A percentile compares a stretch with the other conserved stretches of the same genome.
These are phyloP conservation scores for Percopsis omiscomaycus DNA, from an alignment of 2,797 vertebrate species.

Conservation along the genomic window DNA sequence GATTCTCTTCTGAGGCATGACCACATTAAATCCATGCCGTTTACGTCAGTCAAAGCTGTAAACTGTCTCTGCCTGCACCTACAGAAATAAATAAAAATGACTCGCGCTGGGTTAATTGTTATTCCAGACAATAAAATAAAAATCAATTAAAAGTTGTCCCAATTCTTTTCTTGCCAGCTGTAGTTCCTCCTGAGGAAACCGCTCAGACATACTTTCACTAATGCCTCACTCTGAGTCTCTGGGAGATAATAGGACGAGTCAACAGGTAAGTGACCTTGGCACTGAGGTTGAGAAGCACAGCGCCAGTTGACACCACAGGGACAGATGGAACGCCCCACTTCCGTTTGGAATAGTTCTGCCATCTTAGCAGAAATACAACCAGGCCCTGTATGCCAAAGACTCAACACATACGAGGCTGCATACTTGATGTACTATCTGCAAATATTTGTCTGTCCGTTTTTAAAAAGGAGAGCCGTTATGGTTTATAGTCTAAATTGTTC, in stretches of 20 bases:
- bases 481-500: no score
- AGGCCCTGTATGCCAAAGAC: constrained; percentile 18
- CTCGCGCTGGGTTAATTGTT: not conserved
- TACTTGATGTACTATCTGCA: no score
- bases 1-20: not conserved
- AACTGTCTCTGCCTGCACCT: not conserved
- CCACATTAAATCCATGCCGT: not conserved
- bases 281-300: constrained; percentile 14
- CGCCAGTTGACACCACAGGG: constrained; percentile 27
- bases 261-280: constrained; percentile 33
- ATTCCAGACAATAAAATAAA: not conserved
- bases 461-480: no score
- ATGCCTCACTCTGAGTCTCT: constrained; percentile 5
- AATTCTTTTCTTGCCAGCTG: not conserved
- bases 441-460: no score
- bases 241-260: constrained; percentile 26
- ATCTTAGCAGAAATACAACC: constrained; percentile 7
- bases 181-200: constrained; percentile 13
- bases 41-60: not conserved
- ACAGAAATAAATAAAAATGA: no score
- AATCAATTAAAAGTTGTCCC: not conserved
- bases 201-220: constrained; percentile 5
- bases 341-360: constrained; percentile 7
- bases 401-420: not conserved
- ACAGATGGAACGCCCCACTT: constrained; percentile 33